Evolutionary conservation across 2,797 vertebrate species (phyloP), one percentile per base, ranked within the genome.

Genomic region (Acanthurus tractus): DNA sequence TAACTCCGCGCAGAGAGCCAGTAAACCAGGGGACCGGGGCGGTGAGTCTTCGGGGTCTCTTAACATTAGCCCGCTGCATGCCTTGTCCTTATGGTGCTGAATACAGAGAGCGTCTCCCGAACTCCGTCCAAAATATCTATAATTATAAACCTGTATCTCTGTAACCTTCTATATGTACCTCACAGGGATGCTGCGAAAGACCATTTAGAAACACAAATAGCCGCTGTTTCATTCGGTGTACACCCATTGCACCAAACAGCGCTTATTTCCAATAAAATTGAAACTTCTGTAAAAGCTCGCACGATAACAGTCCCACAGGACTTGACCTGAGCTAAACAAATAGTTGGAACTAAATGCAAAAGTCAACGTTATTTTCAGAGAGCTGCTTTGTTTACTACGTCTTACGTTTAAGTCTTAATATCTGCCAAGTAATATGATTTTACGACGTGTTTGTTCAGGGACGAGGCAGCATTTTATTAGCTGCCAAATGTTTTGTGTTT

Each of bases 1-100:
- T 64, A 67, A 84, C 76, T 82, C 77, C 45, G 40, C 63, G 10
- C 57, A 46, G 34, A 57, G 10, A 78, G 52, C 58, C 54, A 15
- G 29, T 11, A 8, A 50, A 40, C 50, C 54, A 0, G 54, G 59
- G 74, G 58, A 64, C 76, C 63, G 42, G 71, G 82, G 63, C 53
- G 57, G 54, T 8, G 63, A 49, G 70, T 15, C 59, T 64, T 22
- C 53, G 25, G 52, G 62, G 56, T 52, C 69, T 61, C 50, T 53
- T 5, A 18, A 29, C 7, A 8, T 64, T 50, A 70, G 59, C 74
- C 59, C 15, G 38, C 2, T 20, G 52, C 40, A 23, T 44, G 53
- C 53, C 38, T 7, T 25, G 5, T 15, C 38, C 54, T 53, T 40
- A 3, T 11, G 50, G 29, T 49, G 58, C 55, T 11, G 15, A 36